Evolutionary conservation across 2,113 vertebrate species (phyloP).

Genomic region (Chlorodrepanis virens): DNA sequence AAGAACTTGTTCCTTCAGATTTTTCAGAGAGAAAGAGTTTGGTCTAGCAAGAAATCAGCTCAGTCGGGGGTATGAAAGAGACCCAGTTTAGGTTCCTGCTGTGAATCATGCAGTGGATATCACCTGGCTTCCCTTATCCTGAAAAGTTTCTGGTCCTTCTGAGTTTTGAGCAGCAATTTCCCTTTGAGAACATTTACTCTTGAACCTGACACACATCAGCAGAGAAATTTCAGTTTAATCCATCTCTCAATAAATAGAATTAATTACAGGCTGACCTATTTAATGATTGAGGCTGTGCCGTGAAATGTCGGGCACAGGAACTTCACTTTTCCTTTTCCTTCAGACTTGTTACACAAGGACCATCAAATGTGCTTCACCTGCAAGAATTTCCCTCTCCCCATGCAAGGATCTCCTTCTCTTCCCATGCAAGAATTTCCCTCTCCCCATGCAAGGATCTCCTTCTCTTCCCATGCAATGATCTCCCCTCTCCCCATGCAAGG

Average conservation of each 20-base stretch:
- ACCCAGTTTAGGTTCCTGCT: conserved; percentile 23
- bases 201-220: not conserved
- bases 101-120: not conserved
- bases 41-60: conserved; percentile 35
- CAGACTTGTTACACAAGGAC: not conserved
- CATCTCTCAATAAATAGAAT: not conserved
- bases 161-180: not conserved
- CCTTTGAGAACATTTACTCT: not conserved
- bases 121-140: not conserved
- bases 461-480: too few relatives aligned
- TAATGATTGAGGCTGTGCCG: not conserved
- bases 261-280: not conserved
- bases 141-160: not conserved
- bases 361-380: rapidly evolving
- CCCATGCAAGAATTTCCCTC: not conserved
- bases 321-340: not conserved
- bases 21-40: conserved; percentile 1
- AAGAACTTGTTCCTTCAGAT: not conserved
- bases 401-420: not conserved
- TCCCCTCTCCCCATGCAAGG: not conserved
- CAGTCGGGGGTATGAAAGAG: not conserved
- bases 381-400: not conserved
- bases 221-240: not conserved
- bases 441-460: not conserved
- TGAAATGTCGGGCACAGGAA: not conserved